Evolutionary conservation across 2,888 invertebrate species (phyloP).

Genomic region (Idaea straminata): DNA sequence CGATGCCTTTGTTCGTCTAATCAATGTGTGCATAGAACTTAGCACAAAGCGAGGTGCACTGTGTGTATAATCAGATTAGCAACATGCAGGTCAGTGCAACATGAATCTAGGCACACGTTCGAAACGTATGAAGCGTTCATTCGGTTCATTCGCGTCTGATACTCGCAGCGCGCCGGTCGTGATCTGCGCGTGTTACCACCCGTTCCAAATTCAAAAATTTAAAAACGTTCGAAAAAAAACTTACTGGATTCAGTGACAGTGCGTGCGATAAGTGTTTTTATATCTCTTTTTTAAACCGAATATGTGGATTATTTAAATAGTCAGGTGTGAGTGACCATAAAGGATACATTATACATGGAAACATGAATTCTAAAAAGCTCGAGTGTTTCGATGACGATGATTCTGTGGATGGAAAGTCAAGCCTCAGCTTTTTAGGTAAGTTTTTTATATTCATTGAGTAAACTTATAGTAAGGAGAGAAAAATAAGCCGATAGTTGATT

Average conservation of each 20-base stretch:
- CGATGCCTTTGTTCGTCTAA: constrained; percentile 31
- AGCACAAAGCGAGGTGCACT: constrained; percentile 49
- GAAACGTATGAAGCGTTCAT: constrained; percentile 47
- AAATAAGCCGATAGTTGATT: neutral
- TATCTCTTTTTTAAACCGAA: constrained; percentile 10
- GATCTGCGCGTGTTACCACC: constrained; percentile 53
- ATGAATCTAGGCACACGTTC: constrained; percentile 53
- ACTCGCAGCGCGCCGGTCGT: constrained; percentile 53
- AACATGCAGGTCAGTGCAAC: constrained; percentile 57
- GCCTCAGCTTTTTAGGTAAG: constrained; percentile 77
- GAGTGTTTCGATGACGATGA: constrained; percentile 70
- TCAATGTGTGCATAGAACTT: constrained; percentile 31
- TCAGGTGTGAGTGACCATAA: constrained; percentile 70
- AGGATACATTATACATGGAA: constrained; percentile 37
- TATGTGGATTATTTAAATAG: constrained; percentile 41
- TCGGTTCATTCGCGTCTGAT: constrained; percentile 67
- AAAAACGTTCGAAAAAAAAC: constrained; percentile 34
- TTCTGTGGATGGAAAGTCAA: constrained; percentile 71
- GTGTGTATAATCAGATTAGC: constrained; percentile 68
- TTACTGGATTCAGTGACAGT: constrained; percentile 30
- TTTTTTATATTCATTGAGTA: constrained; percentile 26
- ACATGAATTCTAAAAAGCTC: constrained; percentile 77
- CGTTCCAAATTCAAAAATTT: constrained; percentile 59
- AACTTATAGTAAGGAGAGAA: constrained; percentile 16
- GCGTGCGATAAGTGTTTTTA: constrained; percentile 15